Percentiles rank a stretch among this genome's conserved stretches.
phyloP scores from a whole-genome alignment of 2,888 invertebrate genomes.

The Zhuqinia jingwanae region DNA sequence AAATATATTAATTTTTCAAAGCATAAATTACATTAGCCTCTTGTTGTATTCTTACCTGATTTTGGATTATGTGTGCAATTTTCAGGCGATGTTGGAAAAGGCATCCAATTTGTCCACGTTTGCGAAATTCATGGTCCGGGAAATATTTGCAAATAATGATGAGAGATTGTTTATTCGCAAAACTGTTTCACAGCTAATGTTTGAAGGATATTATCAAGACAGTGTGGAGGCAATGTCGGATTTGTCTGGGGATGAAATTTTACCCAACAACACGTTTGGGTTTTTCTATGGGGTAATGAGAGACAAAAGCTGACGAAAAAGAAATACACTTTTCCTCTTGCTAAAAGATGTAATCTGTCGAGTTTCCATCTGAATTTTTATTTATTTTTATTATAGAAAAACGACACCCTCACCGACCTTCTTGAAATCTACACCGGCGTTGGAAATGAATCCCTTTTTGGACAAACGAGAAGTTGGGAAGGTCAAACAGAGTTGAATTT shows the following conservation, averaged over 20 bases:
- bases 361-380: not conserved
- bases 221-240: conserved; percentile 57
- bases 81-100: conserved; percentile 50
- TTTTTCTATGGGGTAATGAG: conserved; percentile 68
- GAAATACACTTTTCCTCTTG: too few species aligned
- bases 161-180: conserved; percentile 63
- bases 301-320: too few species aligned
- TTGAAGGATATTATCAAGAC: conserved; percentile 63
- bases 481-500: conserved; percentile 35
- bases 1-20: too few species aligned
- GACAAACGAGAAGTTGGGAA: conserved; percentile 58
- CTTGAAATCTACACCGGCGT: conserved; percentile 70
- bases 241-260: conserved; percentile 44
- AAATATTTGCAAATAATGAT: conserved; percentile 38
- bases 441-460: conserved; percentile 54
- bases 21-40: too few species aligned
- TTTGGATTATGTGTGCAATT: too few species aligned
- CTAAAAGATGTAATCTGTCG: not conserved
- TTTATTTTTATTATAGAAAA: conserved; percentile 69
- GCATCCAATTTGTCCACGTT: conserved; percentile 1
- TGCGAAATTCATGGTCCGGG: conserved; percentile 46
- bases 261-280: conserved; percentile 72
- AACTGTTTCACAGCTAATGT: conserved; percentile 64
- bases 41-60: too few species aligned
- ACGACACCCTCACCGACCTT: conserved; percentile 67